These are phyloP conservation scores for Tetramorium alpestre DNA, from an alignment of 1,140 invertebrate genomes.

Conservation along the genomic window DNA sequence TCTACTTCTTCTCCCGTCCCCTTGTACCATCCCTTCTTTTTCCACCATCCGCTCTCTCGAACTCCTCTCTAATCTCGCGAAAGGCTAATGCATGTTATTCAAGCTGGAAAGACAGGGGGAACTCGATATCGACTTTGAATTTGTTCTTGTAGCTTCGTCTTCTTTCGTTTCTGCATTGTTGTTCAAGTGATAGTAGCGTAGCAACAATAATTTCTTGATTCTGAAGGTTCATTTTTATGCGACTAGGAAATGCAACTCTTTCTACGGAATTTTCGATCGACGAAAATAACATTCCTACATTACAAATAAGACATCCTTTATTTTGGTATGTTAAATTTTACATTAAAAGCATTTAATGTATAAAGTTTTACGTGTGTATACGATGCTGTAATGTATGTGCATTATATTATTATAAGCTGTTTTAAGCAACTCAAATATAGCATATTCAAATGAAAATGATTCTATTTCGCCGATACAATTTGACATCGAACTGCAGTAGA, in stretches of 20 bases:
- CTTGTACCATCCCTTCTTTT: neutral
- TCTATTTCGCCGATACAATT: slow-evolving; percentile 2
- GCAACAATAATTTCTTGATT: slow-evolving; percentile 22
- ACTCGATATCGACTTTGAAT: slow-evolving; percentile 71
- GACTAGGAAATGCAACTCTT: slow-evolving; percentile 3
- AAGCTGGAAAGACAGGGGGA: slow-evolving; percentile 37
- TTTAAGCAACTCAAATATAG: no score
- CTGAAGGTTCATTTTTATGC: slow-evolving; percentile 11
- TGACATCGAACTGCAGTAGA: neutral
- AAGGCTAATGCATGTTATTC: slow-evolving; percentile 74
- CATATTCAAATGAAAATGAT: neutral
- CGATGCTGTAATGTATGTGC: neutral
- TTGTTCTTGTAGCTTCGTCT: slow-evolving; percentile 20
- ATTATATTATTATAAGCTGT: neutral
- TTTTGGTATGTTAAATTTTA: neutral
- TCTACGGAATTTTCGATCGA: neutral
- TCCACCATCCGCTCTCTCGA: slow-evolving; percentile 3
- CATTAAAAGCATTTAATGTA: neutral
- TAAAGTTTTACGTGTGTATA: neutral
- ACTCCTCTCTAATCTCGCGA: slow-evolving; percentile 72
- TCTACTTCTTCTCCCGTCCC: slow-evolving; percentile 20
- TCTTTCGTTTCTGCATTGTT: neutral
- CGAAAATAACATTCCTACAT: no score
- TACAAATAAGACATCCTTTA: neutral
- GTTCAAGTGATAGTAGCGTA: neutral